phyloP scores from a whole-genome alignment of 2,797 vertebrate genomes.

The Todus mexicanus region DNA sequence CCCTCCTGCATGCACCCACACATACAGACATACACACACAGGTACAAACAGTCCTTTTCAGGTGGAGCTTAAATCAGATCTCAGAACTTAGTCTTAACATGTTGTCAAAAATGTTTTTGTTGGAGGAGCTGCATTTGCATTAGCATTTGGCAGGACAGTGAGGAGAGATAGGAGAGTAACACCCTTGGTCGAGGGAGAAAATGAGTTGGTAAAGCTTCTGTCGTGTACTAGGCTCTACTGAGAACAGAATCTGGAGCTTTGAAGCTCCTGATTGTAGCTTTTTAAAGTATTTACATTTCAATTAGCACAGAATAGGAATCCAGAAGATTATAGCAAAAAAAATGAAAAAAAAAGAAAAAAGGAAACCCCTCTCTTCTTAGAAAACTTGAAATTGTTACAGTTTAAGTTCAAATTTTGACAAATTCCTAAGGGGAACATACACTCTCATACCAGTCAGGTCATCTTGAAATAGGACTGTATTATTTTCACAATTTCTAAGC shows the following conservation, averaged over 20 bases:
- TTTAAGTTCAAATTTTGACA: not conserved
- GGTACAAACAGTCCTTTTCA: not conserved
- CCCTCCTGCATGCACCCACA: not conserved
- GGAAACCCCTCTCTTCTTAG: not conserved
- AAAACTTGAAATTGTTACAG: not conserved
- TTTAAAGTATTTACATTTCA: not conserved
- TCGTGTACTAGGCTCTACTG: not conserved
- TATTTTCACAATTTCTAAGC: not conserved
- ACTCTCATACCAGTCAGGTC: not conserved
- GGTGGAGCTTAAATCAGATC: not conserved
- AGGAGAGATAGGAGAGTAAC: not conserved
- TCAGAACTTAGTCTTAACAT: slow-evolving; percentile 29
- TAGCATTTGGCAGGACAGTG: not conserved
- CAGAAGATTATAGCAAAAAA: not conserved
- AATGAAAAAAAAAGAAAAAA: not conserved
- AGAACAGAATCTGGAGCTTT: not conserved
- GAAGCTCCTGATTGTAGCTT: not conserved
- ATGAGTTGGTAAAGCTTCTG: not conserved
- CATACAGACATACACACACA: not conserved
- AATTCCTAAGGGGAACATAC: not conserved
- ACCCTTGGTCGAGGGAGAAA: not conserved
- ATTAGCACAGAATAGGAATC: not conserved
- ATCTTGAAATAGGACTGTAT: not conserved
- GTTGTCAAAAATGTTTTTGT: not conserved
- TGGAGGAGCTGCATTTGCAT: not conserved